Evolutionary conservation across 1,140 invertebrate genomes (phyloP), one percentile per base, ranked within the genome.

Genomic region (Drosophila teissieri): DNA sequence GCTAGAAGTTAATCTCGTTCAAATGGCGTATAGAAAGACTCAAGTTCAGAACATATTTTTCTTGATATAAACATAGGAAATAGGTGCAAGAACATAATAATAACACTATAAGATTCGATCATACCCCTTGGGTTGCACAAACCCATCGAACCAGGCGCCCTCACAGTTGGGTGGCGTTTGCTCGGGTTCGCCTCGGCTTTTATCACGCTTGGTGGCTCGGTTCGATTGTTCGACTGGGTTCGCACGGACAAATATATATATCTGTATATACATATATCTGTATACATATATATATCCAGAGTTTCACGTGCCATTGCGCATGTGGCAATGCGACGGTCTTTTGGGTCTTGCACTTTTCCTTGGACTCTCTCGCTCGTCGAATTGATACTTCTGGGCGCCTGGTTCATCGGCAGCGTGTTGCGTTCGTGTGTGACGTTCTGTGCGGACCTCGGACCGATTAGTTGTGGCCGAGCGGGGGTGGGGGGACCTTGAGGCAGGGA

Each of bases 351-450:
- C 49, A 52, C 49, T 19, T 24, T 22, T 42, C 27, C 27, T 31
- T 31, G 31, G 61, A 45, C 37, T 34, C 60, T 39, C 44, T 17
- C 37, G 4, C 11, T n/a, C 8, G 46, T 27, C 15, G 34, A 4
- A 11, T 36, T 36, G 15, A 10, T 14, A 1, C 4, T 70, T 65
- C 88, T 91, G 90, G 39, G 52, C 85, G 90, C 90, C 90, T 91
- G 76, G 57, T 91, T 62, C 46, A 46, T 44, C 70, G 68, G 79
- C 90, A 86, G 84, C 90, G 90, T 69, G 45, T 90, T 90, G 82
- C 82, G 85, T 91, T 91, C 90, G 90, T 91, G 90, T 91, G 90
- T 91, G 90, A 91, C 90, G 90, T 90, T 90, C 83, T 82, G 83
- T 88, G 84, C 80, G 56, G 61, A 36, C 44, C 60, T 63, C 57